Evolutionary conservation across 2,888 invertebrate genomes (phyloP).

Genomic region (Volucella inanis): DNA sequence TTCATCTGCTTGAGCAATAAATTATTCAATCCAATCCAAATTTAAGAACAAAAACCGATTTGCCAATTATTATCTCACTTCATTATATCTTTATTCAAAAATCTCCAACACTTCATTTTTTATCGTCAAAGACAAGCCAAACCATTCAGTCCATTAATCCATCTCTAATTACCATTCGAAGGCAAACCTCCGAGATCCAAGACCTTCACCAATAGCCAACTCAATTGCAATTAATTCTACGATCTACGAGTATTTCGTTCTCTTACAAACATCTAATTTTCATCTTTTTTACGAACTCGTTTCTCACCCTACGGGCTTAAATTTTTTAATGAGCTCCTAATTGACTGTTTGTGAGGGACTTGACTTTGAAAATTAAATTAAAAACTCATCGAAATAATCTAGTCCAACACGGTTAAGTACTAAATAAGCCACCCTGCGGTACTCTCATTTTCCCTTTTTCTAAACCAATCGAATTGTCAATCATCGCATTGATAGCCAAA

Average conservation of each 20-base stretch:
- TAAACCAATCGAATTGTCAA: conserved; percentile 47
- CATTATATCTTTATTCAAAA: background rate
- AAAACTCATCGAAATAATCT: conserved; percentile 44
- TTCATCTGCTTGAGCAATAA: background rate
- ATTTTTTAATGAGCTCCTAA: conserved; percentile 55
- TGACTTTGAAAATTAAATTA: conserved; percentile 39
- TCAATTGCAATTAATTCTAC: conserved; percentile 42
- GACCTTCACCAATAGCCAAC: conserved; percentile 43
- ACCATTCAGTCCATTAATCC: background rate
- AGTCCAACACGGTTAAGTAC: background rate
- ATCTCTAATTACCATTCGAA: conserved; percentile 19
- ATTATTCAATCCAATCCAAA: background rate
- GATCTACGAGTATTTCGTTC: background rate
- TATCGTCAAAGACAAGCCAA: background rate
- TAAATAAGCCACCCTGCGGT: background rate
- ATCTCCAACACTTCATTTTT: conserved; percentile 6
- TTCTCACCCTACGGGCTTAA: background rate
- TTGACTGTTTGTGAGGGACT: conserved; percentile 50
- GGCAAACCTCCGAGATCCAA: background rate
- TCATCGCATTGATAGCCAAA: conserved; percentile 61
- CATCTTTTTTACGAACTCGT: too few relatives aligned
- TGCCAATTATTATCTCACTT: conserved; percentile 26
- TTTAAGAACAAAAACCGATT: background rate
- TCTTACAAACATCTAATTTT: too few relatives aligned
- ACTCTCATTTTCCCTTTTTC: conserved; percentile 10